These are phyloP conservation scores for Rotaria macrura DNA, from an alignment of 2,888 invertebrate genomes.

Conservation along the genomic window DNA sequence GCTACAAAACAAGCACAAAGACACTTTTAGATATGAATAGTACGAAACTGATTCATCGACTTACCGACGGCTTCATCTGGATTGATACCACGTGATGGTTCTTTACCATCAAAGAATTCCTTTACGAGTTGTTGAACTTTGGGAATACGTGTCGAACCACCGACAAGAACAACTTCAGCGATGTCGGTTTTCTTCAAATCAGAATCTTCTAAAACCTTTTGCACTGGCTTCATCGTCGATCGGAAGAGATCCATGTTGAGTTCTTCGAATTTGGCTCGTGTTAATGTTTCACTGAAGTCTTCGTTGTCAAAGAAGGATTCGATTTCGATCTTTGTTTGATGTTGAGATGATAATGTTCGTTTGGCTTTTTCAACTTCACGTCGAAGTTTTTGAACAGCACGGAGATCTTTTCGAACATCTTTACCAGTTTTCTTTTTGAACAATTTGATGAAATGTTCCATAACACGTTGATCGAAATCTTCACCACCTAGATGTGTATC, in stretches of 20 bases:
- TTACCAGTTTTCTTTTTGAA: slow-evolving; percentile 47
- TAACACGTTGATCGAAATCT: slow-evolving; percentile 34
- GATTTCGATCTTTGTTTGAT: slow-evolving; percentile 35
- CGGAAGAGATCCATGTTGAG: slow-evolving; percentile 73
- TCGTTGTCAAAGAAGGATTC: slow-evolving; percentile 36
- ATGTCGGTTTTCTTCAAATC: slow-evolving; percentile 96
- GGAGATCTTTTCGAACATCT: slow-evolving; percentile 47
- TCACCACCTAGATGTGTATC: slow-evolving; percentile 35
- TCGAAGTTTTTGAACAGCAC: slow-evolving; percentile 49
- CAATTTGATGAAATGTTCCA: slow-evolving; percentile 34
- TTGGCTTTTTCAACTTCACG: slow-evolving; percentile 51
- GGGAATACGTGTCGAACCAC: slow-evolving; percentile 96
- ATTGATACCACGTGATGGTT: slow-evolving; percentile 92
- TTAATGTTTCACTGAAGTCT: slow-evolving; percentile 81
- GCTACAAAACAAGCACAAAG: too few species aligned
- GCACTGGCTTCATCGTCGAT: slow-evolving; percentile 84
- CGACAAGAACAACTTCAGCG: slow-evolving; percentile 94
- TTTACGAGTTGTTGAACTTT: slow-evolving; percentile 65
- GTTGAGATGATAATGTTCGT: slow-evolving; percentile 37
- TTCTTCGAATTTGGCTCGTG: slow-evolving; percentile 95
- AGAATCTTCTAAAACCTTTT: slow-evolving; percentile 89
- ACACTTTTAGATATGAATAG: too few species aligned
- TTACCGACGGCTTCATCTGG: slow-evolving; percentile 82
- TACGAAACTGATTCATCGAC: too few species aligned
- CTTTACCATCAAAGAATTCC: slow-evolving; percentile 82